A percentile compares a stretch with the other conserved stretches of the same genome.
phyloP scores from a whole-genome alignment of 2,797 vertebrate species.

The Hydrophis major region DNA sequence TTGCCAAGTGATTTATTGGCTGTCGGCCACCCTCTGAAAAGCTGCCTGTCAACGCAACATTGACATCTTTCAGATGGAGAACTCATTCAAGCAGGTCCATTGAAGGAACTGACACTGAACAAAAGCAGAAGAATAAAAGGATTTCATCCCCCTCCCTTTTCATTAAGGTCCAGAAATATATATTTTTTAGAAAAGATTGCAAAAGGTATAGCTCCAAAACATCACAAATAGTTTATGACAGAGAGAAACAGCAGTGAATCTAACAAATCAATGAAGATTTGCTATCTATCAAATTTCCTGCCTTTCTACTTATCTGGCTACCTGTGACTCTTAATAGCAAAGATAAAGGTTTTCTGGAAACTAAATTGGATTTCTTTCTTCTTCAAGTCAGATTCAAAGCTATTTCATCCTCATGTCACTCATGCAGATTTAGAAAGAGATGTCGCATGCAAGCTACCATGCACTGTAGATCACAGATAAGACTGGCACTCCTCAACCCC shows the following conservation, averaged over 20 bases:
- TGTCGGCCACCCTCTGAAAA: conserved; percentile 42
- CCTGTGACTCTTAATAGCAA: not conserved
- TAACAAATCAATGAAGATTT: not conserved
- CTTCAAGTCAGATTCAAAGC: not conserved
- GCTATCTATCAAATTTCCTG: not conserved
- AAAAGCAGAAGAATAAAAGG: conserved; percentile 6
- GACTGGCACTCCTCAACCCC: not conserved
- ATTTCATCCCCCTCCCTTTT: not conserved
- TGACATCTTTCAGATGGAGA: conserved; percentile 52
- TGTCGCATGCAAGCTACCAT: not conserved
- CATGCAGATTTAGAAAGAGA: not conserved
- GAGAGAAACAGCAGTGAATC: not conserved
- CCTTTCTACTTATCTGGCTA: not conserved
- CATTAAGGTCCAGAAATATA: conserved; percentile 32
- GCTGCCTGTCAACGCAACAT: conserved; percentile 48
- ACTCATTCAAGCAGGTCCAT: conserved; percentile 45
- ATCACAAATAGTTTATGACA: not conserved
- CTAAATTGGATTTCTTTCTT: not conserved
- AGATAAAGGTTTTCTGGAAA: not conserved
- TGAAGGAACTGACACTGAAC: conserved; percentile 23
- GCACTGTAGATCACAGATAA: not conserved
- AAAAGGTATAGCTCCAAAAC: conserved; percentile 1
- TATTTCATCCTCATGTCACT: not conserved
- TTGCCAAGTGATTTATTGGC: conserved; percentile 54
- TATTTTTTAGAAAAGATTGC: conserved; percentile 22